Evolutionary conservation across 2,888 invertebrate species (phyloP).

Genomic region (Mythimna pallens): DNA sequence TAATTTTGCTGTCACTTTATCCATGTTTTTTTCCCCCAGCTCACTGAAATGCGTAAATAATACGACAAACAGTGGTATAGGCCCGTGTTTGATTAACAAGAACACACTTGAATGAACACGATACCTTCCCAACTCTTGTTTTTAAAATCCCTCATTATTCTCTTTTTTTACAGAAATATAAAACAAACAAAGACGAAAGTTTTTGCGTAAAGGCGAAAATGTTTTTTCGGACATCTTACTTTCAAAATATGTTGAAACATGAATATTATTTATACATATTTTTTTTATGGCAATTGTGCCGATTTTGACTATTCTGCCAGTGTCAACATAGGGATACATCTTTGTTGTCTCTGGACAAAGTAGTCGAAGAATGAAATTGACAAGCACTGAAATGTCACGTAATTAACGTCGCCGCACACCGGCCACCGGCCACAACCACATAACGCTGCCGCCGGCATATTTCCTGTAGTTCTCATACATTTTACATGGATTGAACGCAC

Average conservation of each 20-base stretch:
- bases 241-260: background rate
- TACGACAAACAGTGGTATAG: slow-evolving; percentile 24
- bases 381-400: too few species aligned
- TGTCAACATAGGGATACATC: background rate
- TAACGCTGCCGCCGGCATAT: too few species aligned
- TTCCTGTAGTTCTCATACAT: too few species aligned
- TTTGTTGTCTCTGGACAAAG: too few species aligned
- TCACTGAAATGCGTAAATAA: background rate
- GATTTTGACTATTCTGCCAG: too few species aligned
- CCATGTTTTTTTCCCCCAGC: too few species aligned
- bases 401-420: too few species aligned
- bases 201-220: background rate
- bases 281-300: too few species aligned
- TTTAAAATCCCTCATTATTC: slow-evolving; percentile 25
- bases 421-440: too few species aligned
- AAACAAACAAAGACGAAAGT: slow-evolving; percentile 2
- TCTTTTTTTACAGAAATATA: slow-evolving; percentile 21
- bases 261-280: too few species aligned
- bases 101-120: slow-evolving; percentile 61
- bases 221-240: background rate
- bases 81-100: slow-evolving; percentile 48
- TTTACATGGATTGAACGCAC: too few species aligned
- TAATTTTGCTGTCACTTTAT: background rate
- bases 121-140: slow-evolving; percentile 30
- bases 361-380: too few species aligned